phyloP scores from a whole-genome alignment of 1,140 invertebrate species.

The Drosophila punjabiensis region DNA sequence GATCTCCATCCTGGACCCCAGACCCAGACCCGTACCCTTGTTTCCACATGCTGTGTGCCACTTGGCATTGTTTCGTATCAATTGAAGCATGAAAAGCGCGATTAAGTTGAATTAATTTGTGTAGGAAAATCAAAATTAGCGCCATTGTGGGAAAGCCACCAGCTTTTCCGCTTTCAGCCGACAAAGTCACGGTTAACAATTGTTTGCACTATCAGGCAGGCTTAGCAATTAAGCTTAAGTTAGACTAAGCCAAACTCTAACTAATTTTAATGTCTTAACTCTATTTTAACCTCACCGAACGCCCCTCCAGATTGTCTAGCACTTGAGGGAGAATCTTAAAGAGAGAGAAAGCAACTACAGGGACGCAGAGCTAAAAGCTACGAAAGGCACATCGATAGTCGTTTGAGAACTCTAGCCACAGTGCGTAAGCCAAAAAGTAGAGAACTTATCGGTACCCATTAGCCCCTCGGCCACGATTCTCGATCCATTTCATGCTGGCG shows the following conservation, averaged over 20 bases:
- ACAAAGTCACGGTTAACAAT: slow-evolving; percentile 63
- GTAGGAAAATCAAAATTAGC: slow-evolving; percentile 62
- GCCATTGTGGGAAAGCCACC: slow-evolving; percentile 55
- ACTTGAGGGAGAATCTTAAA: slow-evolving; percentile 34
- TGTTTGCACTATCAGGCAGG: slow-evolving; percentile 43
- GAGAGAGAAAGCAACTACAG: slow-evolving; percentile 24
- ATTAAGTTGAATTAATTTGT: slow-evolving; percentile 69
- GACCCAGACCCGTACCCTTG: slow-evolving; percentile 40
- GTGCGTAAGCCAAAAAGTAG: slow-evolving; percentile 69
- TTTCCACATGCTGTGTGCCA: slow-evolving; percentile 54
- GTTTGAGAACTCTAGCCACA: slow-evolving; percentile 28
- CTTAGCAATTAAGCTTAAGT: slow-evolving; percentile 56
- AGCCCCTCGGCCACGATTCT: slow-evolving; percentile 11
- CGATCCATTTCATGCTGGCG: slow-evolving; percentile 64
- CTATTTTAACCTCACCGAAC: slow-evolving; percentile 10
- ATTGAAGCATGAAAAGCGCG: slow-evolving; percentile 73
- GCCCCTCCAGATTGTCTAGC: slow-evolving; percentile 48
- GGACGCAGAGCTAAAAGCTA: slow-evolving; percentile 22
- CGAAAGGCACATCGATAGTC: slow-evolving; percentile 34
- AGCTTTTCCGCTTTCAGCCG: slow-evolving; percentile 17
- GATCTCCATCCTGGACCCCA: slow-evolving; percentile 67
- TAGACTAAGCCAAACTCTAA: slow-evolving; percentile 28
- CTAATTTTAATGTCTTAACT: slow-evolving; percentile 11
- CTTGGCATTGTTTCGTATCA: slow-evolving; percentile 61
- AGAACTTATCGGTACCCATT: slow-evolving; percentile 20